Evolutionary conservation across 1,140 invertebrate species (phyloP).

Genomic region (Ctenoplectra terminalis): DNA sequence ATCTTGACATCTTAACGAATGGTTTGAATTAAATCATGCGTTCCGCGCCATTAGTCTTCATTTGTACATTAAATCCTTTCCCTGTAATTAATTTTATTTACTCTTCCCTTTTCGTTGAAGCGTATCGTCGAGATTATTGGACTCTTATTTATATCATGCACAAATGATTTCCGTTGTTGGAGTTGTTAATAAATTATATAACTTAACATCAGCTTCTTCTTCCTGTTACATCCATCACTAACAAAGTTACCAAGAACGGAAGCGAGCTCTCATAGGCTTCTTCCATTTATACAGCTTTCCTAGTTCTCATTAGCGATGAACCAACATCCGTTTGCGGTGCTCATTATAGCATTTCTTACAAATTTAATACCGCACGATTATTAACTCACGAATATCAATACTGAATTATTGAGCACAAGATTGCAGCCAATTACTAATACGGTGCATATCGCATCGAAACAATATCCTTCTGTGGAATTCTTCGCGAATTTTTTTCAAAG

Average conservation of each 20-base stretch:
- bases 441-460: background rate
- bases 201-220: background rate
- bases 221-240: background rate
- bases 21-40: background rate
- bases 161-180: background rate
- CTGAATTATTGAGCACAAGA: background rate
- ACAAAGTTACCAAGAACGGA: slow-evolving; percentile 15
- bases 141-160: no score
- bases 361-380: slow-evolving; percentile 2
- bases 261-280: background rate
- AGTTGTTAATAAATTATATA: slow-evolving; percentile 10
- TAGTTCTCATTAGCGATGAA: slow-evolving; percentile 20
- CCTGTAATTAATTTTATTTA: background rate
- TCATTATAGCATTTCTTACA: slow-evolving; percentile 25
- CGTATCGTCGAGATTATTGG: no score
- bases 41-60: background rate
- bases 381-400: slow-evolving; percentile 1
- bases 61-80: background rate
- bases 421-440: background rate
- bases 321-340: slow-evolving; percentile 17
- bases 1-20: background rate
- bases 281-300: slow-evolving; percentile 9
- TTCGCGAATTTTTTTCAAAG: background rate
- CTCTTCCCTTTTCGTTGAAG: background rate
- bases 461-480: background rate